Evolutionary conservation across 2,113 vertebrate genomes (phyloP).

Genomic region (Lampris megalopsis): DNA sequence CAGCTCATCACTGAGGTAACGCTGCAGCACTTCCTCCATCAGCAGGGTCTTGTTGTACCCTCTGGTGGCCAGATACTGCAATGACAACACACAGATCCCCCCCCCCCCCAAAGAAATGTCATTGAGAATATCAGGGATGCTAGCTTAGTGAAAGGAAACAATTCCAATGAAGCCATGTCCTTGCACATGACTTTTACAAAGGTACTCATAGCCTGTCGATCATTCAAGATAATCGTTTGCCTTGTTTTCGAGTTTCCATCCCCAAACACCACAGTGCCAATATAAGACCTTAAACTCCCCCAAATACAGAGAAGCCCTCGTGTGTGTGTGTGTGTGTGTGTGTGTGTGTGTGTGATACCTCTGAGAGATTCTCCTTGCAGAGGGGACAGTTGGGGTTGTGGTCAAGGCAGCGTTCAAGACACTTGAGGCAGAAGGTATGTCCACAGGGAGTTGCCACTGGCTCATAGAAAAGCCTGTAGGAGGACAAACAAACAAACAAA

Average conservation of each 20-base stretch:
- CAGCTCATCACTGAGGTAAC: slow-evolving; percentile 89
- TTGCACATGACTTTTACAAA: no score
- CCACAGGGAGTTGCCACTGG: slow-evolving; percentile 93
- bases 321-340: slow-evolving; percentile 1
- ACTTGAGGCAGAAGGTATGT: slow-evolving; percentile 95
- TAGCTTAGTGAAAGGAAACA: no score
- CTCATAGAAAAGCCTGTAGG: slow-evolving; percentile 91
- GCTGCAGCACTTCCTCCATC: slow-evolving; percentile 89
- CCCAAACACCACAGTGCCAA: no score
- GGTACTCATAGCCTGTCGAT: no score
- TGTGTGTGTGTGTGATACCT: slow-evolving; percentile 77
- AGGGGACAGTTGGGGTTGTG: slow-evolving; percentile 91
- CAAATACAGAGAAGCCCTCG: background rate
- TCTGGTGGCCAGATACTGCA: slow-evolving; percentile 90
- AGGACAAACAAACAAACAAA: background rate
- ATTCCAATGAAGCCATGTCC: no score
- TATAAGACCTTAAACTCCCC: no score
- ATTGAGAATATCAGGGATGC: no score
- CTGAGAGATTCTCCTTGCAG: slow-evolving; percentile 92
- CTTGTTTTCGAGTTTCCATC: no score
- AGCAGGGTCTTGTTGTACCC: slow-evolving; percentile 90
- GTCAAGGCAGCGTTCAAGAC: slow-evolving; percentile 93
- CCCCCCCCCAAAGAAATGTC: background rate
- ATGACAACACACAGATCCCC: slow-evolving; percentile 32
- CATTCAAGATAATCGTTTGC: no score